These are phyloP conservation scores for Microchrysa polita DNA, from an alignment of 2,888 invertebrate species.

Conservation along the genomic window DNA sequence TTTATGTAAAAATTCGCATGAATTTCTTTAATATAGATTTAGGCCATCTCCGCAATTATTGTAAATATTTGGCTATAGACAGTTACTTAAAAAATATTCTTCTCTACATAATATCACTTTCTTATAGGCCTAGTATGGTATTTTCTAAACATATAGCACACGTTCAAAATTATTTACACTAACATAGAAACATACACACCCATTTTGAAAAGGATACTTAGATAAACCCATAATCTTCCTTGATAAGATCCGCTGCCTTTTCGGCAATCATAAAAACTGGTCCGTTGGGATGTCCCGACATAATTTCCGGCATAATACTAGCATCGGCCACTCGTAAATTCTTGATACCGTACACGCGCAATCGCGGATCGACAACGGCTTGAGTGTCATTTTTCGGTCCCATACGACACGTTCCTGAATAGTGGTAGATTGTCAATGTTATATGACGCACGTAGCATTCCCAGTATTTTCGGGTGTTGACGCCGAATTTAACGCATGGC, in stretches of 20 bases:
- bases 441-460: slow-evolving; percentile 69
- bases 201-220: background rate
- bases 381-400: slow-evolving; percentile 66
- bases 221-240: slow-evolving; percentile 56
- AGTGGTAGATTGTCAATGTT: slow-evolving; percentile 69
- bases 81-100: background rate
- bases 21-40: too few species aligned
- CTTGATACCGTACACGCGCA: slow-evolving; percentile 63
- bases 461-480: slow-evolving; percentile 70
- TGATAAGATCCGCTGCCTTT: slow-evolving; percentile 66
- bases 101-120: background rate
- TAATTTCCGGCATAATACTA: slow-evolving; percentile 65
- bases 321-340: slow-evolving; percentile 65
- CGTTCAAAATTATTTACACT: background rate
- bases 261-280: slow-evolving; percentile 66
- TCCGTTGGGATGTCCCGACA: slow-evolving; percentile 64
- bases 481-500: slow-evolving; percentile 65
- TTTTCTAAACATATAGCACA: too few species aligned
- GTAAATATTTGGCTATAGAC: background rate
- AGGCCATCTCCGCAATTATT: too few species aligned
- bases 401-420: slow-evolving; percentile 70
- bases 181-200: background rate
- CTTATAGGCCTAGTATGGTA: background rate
- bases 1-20: too few species aligned
- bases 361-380: slow-evolving; percentile 70